phyloP scores from a whole-genome alignment of 2,888 invertebrate genomes.

The Noctua comes region DNA sequence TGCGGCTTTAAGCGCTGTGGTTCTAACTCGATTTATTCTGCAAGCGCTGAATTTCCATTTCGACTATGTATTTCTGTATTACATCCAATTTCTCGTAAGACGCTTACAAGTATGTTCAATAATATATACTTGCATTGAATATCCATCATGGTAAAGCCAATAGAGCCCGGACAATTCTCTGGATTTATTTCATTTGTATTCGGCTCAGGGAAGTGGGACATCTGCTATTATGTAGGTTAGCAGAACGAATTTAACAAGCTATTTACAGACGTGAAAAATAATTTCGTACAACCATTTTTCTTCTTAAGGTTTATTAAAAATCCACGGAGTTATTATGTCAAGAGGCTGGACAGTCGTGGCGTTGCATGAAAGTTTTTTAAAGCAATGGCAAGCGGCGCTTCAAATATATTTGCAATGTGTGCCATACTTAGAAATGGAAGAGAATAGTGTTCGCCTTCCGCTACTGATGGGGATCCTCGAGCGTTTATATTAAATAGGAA shows the following conservation, averaged over 20 bases:
- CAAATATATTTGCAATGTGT: not conserved
- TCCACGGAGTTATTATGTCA: not conserved
- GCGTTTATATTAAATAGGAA: not conserved
- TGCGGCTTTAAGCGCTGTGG: constrained; percentile 6
- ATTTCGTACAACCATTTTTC: constrained; percentile 6
- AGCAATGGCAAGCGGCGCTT: not conserved
- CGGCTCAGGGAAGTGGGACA: constrained; percentile 74
- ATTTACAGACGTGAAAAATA: constrained; percentile 63
- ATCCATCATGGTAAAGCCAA: constrained; percentile 70
- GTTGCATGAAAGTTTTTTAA: not conserved
- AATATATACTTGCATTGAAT: constrained; percentile 55
- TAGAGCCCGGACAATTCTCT: constrained; percentile 67
- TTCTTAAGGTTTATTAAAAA: constrained; percentile 4
- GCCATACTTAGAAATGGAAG: not conserved
- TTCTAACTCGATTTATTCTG: constrained; percentile 1
- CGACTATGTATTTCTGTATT: constrained; percentile 13
- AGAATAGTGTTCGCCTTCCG: not conserved
- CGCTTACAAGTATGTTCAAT: constrained; percentile 34
- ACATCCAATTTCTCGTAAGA: constrained; percentile 39
- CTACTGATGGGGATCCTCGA: constrained; percentile 3
- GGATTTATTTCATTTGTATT: constrained; percentile 81
- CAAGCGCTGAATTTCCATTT: constrained; percentile 10
- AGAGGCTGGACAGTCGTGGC: not conserved
- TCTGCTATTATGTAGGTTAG: constrained; percentile 72
- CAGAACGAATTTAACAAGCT: constrained; percentile 70